Percentiles rank a stretch among this genome's conserved stretches.
Evolutionary conservation across 2,113 vertebrate species (phyloP).

Genomic region (Nyctereutes procyonoides): DNA sequence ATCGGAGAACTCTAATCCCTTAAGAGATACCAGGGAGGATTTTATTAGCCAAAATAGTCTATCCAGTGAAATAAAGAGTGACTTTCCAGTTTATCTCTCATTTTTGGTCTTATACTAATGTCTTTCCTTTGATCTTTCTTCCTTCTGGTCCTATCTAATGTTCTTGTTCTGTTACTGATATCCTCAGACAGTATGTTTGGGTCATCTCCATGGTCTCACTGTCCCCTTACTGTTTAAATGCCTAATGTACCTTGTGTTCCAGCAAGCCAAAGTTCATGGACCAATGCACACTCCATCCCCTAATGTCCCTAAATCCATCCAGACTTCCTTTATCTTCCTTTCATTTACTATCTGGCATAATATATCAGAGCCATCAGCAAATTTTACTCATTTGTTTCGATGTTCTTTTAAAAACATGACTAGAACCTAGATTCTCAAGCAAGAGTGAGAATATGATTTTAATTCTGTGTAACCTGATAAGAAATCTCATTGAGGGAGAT

Average conservation of each 20-base stretch:
- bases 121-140: background rate
- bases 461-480: background rate
- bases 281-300: background rate
- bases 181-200: background rate
- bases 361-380: background rate
- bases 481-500: background rate
- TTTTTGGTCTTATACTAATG: background rate
- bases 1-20: background rate
- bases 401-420: constrained; percentile 1
- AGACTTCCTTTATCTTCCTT: background rate
- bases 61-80: background rate
- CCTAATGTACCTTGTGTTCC: background rate
- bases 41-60: constrained; percentile 14
- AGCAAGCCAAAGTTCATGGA: background rate
- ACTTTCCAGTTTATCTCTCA: background rate
- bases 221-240: background rate
- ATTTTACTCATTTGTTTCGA: background rate
- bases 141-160: background rate
- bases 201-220: background rate
- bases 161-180: background rate
- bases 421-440: background rate
- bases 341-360: background rate
- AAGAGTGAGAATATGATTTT: background rate
- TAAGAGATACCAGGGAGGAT: background rate
- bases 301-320: background rate